Evolutionary conservation across 2,113 vertebrate genomes (phyloP).

Genomic region (Chloropsis hardwickii): DNA sequence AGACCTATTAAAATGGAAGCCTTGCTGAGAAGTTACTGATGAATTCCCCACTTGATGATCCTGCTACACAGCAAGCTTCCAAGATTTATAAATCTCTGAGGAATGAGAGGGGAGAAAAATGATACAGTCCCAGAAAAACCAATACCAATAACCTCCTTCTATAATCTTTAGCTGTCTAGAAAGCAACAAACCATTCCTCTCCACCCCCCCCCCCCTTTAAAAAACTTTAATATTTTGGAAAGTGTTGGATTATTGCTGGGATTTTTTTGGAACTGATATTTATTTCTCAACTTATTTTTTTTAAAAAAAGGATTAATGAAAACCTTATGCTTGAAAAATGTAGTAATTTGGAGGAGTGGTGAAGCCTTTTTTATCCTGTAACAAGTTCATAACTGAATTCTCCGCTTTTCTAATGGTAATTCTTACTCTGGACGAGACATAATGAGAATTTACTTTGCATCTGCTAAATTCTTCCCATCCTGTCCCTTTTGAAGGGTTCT

Average conservation of each 20-base stretch:
- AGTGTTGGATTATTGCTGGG: neutral
- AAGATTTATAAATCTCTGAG: neutral
- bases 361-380: neutral
- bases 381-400: neutral
- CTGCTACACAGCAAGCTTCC: neutral
- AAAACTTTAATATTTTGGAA: slow-evolving; percentile 8
- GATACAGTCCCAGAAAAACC: neutral
- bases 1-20: slow-evolving; percentile 17
- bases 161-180: neutral
- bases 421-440: neutral
- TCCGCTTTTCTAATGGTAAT: neutral
- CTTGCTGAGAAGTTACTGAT: neutral
- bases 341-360: neutral
- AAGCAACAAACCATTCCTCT: neutral
- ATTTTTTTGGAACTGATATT: neutral
- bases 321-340: slow-evolving; percentile 27
- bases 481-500: neutral
- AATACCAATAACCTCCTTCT: neutral
- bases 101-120: neutral
- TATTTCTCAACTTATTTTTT: neutral
- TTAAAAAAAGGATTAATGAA: neutral
- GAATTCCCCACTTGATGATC: neutral
- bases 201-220: neutral
- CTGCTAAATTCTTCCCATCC: neutral
- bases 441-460: neutral